Evolutionary conservation across 2,888 invertebrate genomes (phyloP).

Genomic region (Megaustenia siamemsis): DNA sequence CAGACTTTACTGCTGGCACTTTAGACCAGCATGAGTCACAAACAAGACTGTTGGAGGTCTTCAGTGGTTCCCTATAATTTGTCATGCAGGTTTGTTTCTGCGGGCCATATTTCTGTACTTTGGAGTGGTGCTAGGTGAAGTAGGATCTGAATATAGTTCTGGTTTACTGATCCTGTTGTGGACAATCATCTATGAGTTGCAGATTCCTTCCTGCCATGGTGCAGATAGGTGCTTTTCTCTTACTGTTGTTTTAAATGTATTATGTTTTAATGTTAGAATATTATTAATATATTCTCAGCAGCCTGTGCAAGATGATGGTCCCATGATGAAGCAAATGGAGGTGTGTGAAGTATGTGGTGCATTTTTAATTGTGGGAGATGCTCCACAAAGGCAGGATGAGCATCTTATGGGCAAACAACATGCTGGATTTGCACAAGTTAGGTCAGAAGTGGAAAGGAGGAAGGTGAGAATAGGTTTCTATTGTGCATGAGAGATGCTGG

Average conservation of each 20-base stretch:
- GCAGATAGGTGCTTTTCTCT: not conserved
- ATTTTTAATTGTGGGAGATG: constrained; percentile 98
- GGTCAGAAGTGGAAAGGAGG: constrained; percentile 75
- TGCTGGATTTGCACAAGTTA: constrained; percentile 89
- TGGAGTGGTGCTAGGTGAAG: too few species aligned
- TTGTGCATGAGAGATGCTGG: too few species aligned
- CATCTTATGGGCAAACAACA: constrained; percentile 99
- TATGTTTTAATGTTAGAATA: not conserved
- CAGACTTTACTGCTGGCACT: too few species aligned
- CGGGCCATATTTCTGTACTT: too few species aligned
- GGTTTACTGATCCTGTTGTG: too few species aligned
- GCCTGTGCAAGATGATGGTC: constrained; percentile 58
- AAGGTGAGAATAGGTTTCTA: constrained; percentile 61
- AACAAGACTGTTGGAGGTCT: too few species aligned
- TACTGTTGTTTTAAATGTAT: not conserved
- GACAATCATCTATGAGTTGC: too few species aligned
- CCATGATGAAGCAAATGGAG: constrained; percentile 92
- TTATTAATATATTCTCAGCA: constrained; percentile 38
- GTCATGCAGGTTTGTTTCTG: too few species aligned
- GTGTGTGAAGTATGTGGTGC: constrained; percentile 99
- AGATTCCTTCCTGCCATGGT: too few species aligned
- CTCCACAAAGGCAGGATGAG: constrained; percentile 97
- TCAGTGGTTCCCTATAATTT: too few species aligned
- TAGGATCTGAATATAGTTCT: too few species aligned
- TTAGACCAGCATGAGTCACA: too few species aligned